Evolutionary conservation across 2,797 vertebrate species (phyloP).

Genomic region (Peromyscus aztecus): DNA sequence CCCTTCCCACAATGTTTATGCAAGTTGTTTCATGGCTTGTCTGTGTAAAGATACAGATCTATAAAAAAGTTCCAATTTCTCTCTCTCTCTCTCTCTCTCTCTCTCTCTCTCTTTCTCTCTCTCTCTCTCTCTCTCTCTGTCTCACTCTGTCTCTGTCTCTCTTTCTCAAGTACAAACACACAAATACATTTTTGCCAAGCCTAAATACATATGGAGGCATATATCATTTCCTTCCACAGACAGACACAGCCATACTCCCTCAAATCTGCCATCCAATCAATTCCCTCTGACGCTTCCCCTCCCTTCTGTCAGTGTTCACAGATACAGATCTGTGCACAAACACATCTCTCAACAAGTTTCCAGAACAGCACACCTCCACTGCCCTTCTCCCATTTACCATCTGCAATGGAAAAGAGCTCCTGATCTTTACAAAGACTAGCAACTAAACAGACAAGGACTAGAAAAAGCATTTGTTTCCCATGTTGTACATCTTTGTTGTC

Average conservation of each 20-base stretch:
- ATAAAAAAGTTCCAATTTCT: not conserved
- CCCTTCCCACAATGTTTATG: not conserved
- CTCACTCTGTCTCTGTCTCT: not conserved
- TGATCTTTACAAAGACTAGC: conserved; percentile 2
- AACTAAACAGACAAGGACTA: conserved; percentile 50
- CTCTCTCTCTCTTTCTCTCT: not conserved
- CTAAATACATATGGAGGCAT: not conserved
- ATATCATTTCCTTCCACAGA: not conserved
- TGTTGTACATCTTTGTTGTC: not conserved
- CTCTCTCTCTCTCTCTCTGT: not conserved
- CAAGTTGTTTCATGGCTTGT: conserved; percentile 2
- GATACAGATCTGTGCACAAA: not conserved
- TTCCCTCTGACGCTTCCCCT: not conserved
- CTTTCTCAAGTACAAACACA: not conserved
- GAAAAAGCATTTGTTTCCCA: conserved; percentile 34
- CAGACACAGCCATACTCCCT: not conserved
- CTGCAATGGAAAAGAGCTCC: conserved; percentile 18
- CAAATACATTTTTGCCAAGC: not conserved
- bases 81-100: not conserved
- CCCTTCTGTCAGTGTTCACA: not conserved
- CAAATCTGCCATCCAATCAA: not conserved
- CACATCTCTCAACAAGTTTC: not conserved
- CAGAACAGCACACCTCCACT: conserved; percentile 2
- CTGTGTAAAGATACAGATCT: conserved; percentile 34
- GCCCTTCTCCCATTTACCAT: not conserved